A percentile compares a stretch with the other conserved stretches of the same genome.
Evolutionary conservation across 1,140 invertebrate genomes (phyloP).

Genomic region (Ptiloglossa arizonensis): DNA sequence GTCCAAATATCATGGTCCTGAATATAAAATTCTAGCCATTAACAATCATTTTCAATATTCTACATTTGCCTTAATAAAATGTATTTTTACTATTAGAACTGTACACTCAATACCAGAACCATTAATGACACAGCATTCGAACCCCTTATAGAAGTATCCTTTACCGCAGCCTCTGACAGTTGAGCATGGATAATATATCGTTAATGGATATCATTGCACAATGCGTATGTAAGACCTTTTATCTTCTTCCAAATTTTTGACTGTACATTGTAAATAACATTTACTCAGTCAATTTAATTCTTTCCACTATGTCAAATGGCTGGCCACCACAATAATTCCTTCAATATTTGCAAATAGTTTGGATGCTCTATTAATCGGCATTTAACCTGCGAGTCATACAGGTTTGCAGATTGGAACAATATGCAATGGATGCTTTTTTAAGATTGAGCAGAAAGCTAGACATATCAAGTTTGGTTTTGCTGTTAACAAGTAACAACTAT

Average conservation of each 20-base stretch:
- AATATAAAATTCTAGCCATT: conserved; percentile 45
- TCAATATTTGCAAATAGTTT: conserved; percentile 50
- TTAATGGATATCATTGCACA: conserved; percentile 66
- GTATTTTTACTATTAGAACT: conserved; percentile 51
- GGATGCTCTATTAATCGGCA: neutral
- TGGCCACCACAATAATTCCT: conserved; percentile 60
- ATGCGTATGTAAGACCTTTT: conserved; percentile 21
- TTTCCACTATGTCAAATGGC: conserved; percentile 23
- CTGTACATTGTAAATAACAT: conserved; percentile 41
- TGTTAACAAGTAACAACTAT: conserved; percentile 66
- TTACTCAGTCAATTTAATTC: conserved; percentile 26
- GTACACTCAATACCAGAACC: conserved; percentile 54
- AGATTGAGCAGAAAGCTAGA: conserved; percentile 70
- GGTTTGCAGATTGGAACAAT: conserved; percentile 19
- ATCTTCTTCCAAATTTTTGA: conserved; percentile 19
- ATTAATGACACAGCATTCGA: conserved; percentile 45
- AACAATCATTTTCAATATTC: neutral
- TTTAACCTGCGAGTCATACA: conserved; percentile 17
- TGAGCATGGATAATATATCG: conserved; percentile 56
- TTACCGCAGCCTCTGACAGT: conserved; percentile 58
- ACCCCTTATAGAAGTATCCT: conserved; percentile 36
- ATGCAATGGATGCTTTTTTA: conserved; percentile 25
- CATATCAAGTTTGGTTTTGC: conserved; percentile 69
- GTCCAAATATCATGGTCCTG: conserved; percentile 15
- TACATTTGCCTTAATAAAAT: conserved; percentile 47